Conservation (phyloP, 92 coral and sea anemone species). For the Muricea muricata region DNA sequence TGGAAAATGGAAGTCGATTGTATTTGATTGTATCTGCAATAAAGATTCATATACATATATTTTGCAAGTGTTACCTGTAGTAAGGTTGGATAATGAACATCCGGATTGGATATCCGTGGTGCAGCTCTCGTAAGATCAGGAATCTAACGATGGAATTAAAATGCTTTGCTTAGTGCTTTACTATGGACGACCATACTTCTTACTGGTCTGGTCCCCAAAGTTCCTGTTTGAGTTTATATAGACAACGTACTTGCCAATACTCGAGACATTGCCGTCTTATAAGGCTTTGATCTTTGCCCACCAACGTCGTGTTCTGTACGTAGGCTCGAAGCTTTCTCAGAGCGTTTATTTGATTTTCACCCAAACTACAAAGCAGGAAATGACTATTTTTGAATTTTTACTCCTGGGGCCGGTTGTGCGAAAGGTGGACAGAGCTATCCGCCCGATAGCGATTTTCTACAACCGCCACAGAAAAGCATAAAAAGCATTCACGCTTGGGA, state of each 20-base stretch:
- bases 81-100: constrained; percentile 73
- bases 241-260: constrained; percentile 77
- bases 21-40: too few relatives aligned
- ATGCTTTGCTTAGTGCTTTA: too few relatives aligned
- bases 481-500: too few relatives aligned
- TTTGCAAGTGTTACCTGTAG: too few relatives aligned
- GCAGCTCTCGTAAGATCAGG: constrained; percentile 89
- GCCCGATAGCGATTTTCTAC: too few relatives aligned
- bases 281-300: constrained; percentile 88
- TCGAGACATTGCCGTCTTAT: constrained; percentile 78
- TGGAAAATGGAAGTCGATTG: too few relatives aligned
- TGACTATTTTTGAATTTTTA: neutral
- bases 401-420: too few relatives aligned
- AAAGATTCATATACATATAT: too few relatives aligned
- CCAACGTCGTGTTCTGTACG: constrained; percentile 81
- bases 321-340: constrained; percentile 84
- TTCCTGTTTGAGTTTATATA: too few relatives aligned
- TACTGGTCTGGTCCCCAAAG: too few relatives aligned
- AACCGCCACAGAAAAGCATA: too few relatives aligned
- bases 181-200: too few relatives aligned
- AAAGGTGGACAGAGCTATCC: neutral
- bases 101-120: constrained; percentile 69
- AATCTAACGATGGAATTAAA: constrained; percentile 53
- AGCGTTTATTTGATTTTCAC: constrained; percentile 79
- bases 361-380: constrained; percentile 67